Evolutionary conservation across 2,888 invertebrate genomes (phyloP).

Genomic region (Sesia bembeciformis): DNA sequence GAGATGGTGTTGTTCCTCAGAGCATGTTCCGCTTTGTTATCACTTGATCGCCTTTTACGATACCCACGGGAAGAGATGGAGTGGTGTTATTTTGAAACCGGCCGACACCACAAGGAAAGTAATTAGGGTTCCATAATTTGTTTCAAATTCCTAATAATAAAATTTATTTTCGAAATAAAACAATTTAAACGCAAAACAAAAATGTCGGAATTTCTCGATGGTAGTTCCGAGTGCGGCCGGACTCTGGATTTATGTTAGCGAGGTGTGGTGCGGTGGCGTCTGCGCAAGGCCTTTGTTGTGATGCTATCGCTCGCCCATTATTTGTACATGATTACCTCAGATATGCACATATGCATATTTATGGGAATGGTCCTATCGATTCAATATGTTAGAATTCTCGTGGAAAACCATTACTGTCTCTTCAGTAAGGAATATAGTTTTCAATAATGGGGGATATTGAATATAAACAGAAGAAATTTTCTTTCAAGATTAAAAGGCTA

Average conservation of each 20-base stretch:
- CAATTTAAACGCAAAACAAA: not conserved
- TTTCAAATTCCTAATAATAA: no score
- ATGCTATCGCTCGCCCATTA: constrained; percentile 25
- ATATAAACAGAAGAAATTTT: no score
- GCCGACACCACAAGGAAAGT: no score
- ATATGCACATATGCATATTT: constrained; percentile 22
- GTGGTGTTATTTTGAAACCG: no score
- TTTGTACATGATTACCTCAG: constrained; percentile 30
- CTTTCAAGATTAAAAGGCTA: no score
- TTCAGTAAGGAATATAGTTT: no score
- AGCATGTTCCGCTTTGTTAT: no score
- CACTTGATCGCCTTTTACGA: no score
- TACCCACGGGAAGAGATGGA: no score
- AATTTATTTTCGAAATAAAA: not conserved
- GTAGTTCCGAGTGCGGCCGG: constrained; percentile 8
- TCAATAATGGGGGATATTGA: no score
- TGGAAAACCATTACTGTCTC: not conserved
- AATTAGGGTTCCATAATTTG: no score
- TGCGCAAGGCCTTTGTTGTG: constrained; percentile 15
- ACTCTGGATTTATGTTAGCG: constrained; percentile 18
- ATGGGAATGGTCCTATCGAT: constrained; percentile 3
- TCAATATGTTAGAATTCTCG: not conserved
- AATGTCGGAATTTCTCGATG: constrained; percentile 11
- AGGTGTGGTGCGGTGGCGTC: constrained; percentile 19
- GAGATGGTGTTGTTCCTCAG: no score